These are phyloP conservation scores for Salarias fasciatus DNA, from an alignment of 2,797 vertebrate species.

Conservation along the genomic window DNA sequence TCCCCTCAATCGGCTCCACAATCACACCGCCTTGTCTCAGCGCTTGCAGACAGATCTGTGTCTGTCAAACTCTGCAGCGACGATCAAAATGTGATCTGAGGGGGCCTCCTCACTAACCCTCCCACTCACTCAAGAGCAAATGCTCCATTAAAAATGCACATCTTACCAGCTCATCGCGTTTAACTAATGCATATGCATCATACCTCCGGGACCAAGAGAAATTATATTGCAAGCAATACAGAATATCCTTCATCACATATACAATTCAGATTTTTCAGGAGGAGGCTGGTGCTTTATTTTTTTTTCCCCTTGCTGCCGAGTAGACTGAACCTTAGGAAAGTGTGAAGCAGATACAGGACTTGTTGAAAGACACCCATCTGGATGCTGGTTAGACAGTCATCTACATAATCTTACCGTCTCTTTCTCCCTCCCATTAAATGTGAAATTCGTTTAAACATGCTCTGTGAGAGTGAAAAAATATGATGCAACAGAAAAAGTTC, in stretches of 20 bases:
- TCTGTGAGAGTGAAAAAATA: conserved; percentile 49
- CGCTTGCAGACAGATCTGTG: conserved; percentile 63
- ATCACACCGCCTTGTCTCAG: conserved; percentile 63
- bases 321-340: conserved; percentile 71
- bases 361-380: conserved; percentile 79
- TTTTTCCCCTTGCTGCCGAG: conserved; percentile 36
- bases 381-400: conserved; percentile 66
- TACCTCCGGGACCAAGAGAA: conserved; percentile 77
- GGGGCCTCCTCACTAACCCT: conserved; percentile 63
- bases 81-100: conserved; percentile 77
- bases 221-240: conserved; percentile 76
- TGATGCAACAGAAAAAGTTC: conserved; percentile 64
- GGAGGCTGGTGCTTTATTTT: conserved; percentile 33
- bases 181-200: conserved; percentile 85
- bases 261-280: conserved; percentile 79
- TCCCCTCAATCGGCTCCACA: conserved; percentile 74
- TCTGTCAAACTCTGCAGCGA: conserved; percentile 76
- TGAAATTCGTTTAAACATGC: conserved; percentile 64
- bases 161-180: conserved; percentile 77
- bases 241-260: conserved; percentile 74
- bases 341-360: conserved; percentile 73
- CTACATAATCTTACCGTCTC: conserved; percentile 51
- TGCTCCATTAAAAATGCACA: conserved; percentile 84
- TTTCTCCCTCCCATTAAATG: conserved; percentile 52
- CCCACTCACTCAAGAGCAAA: conserved; percentile 82